Evolutionary conservation across 2,888 invertebrate species (phyloP), one percentile per base, ranked within the genome.

Genomic region (Drosophila kokeensis): DNA sequence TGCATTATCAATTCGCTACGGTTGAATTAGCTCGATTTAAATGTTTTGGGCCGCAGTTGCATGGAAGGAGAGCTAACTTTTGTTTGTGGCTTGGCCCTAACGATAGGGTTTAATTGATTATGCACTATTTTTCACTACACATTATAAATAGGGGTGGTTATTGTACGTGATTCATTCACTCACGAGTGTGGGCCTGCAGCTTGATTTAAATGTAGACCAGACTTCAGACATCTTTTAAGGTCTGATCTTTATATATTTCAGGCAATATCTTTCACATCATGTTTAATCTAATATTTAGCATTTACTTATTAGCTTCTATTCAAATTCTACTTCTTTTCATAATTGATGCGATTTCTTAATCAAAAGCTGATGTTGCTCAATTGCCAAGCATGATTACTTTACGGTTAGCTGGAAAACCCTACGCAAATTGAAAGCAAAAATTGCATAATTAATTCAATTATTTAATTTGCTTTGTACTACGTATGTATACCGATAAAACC

Each of bases 371-470:
- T 88, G 64, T 67, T 64, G 63, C 61, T 59, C 75, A 72, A 65
- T 71, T 73, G 71, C 66, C 61, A 61, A 40, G 68, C 75, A 48
- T 78, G 83, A 75, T 81, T 78, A 76, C 70, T 18, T 30, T 58
- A 59, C 36, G 49, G 40, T 27, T 21, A 36, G 15, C 34, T 40
- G 29, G n/a, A n/a, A 30, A 42, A 74, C 59, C 49, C 54, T 36
- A 42, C 62, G 30, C 38, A 66, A 77, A 73, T 82, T 76, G 65
- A 58, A 69, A 79, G 72, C 85, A 69, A 72, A 82, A 82, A 82
- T 89, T 83, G 68, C 77, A 70, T 83, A 85, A 89, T 85, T 89
- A 83, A 85, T 89, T 87, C 69, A 79, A 82, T 85, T 83, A 85
- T 79, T 83, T 89, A 72, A 85, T 83, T 85, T 89, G 50, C 87